Evolutionary conservation across 2,888 invertebrate species (phyloP).

Genomic region (Acronicta leporina): DNA sequence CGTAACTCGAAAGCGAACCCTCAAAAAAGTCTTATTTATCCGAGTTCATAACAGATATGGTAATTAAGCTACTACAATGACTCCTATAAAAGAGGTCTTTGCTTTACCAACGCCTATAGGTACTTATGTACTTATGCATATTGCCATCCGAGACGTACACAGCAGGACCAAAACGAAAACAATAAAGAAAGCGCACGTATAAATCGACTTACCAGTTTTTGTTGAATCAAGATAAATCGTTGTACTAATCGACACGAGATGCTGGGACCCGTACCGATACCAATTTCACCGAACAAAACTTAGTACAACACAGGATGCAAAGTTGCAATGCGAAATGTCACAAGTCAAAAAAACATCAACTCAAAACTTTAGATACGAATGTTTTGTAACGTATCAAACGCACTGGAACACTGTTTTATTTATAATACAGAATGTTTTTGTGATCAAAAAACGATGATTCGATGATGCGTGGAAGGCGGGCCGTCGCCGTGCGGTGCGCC

Average conservation of each 20-base stretch:
- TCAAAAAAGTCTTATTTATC: conserved; percentile 45
- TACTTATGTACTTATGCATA: conserved; percentile 48
- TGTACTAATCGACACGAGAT: conserved; percentile 74
- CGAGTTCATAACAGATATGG: conserved; percentile 41
- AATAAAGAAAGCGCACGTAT: conserved; percentile 62
- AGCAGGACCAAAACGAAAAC: conserved; percentile 61
- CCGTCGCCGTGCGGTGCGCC: conserved; percentile 62
- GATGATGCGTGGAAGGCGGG: conserved; percentile 67
- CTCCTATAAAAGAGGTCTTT: conserved; percentile 38
- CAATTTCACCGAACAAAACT: conserved; percentile 72
- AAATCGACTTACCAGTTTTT: conserved; percentile 75
- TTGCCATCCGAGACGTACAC: conserved; percentile 27
- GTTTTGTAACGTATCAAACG: conserved; percentile 40
- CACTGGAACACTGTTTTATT: conserved; percentile 57
- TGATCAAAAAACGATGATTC: conserved; percentile 68
- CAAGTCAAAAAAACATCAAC: conserved; percentile 25
- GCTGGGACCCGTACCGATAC: conserved; percentile 66
- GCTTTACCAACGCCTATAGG: conserved; percentile 43
- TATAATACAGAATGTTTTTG: conserved; percentile 58
- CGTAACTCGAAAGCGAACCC: conserved; percentile 6
- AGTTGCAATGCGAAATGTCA: conserved; percentile 54
- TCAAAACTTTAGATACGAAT: conserved; percentile 20
- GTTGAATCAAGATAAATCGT: conserved; percentile 78
- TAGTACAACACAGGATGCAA: conserved; percentile 56
- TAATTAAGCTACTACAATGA: conserved; percentile 51